These are phyloP conservation scores for Carapus acus DNA, from an alignment of 2,797 vertebrate species.

Conservation along the genomic window DNA sequence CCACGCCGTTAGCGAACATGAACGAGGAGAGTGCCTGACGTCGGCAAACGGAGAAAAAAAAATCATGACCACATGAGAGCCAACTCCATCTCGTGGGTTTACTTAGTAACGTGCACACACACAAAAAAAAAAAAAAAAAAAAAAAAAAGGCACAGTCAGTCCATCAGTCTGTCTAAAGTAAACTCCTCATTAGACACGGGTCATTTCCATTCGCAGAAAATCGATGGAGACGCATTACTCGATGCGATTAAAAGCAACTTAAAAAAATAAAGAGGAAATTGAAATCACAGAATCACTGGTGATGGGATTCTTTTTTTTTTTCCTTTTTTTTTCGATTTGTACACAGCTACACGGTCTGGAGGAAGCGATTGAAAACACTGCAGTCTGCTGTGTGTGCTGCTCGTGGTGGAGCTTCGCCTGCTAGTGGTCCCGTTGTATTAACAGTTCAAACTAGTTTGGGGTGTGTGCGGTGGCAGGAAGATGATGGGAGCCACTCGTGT, in stretches of 20 bases:
- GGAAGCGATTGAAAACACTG: slow-evolving; percentile 43
- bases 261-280: slow-evolving; percentile 35
- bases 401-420: slow-evolving; percentile 11
- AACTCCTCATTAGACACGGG: slow-evolving; percentile 26
- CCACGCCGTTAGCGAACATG: slow-evolving; percentile 50
- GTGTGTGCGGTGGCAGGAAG: neutral
- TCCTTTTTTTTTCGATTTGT: slow-evolving; percentile 36
- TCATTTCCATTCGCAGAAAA: slow-evolving; percentile 20
- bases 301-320: slow-evolving; percentile 36
- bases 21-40: too few species aligned
- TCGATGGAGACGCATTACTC: slow-evolving; percentile 29
- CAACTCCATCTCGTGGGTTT: slow-evolving; percentile 23
- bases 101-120: slow-evolving; percentile 27
- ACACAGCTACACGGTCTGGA: slow-evolving; percentile 60
- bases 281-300: too few species aligned
- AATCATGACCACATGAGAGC: slow-evolving; percentile 13
- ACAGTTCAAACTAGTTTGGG: too few species aligned
- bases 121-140: slow-evolving; percentile 36
- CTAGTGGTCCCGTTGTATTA: slow-evolving; percentile 16
- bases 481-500: too few species aligned
- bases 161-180: slow-evolving; percentile 34
- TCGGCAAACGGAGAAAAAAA: slow-evolving; percentile 19
- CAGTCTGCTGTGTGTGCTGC: slow-evolving; percentile 21
- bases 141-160: slow-evolving; percentile 29
- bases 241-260: slow-evolving; percentile 8